Evolutionary conservation across 37 sponge, comb jelly and placozoan genomes (phyloP).

Genomic region (Beroe ovata): DNA sequence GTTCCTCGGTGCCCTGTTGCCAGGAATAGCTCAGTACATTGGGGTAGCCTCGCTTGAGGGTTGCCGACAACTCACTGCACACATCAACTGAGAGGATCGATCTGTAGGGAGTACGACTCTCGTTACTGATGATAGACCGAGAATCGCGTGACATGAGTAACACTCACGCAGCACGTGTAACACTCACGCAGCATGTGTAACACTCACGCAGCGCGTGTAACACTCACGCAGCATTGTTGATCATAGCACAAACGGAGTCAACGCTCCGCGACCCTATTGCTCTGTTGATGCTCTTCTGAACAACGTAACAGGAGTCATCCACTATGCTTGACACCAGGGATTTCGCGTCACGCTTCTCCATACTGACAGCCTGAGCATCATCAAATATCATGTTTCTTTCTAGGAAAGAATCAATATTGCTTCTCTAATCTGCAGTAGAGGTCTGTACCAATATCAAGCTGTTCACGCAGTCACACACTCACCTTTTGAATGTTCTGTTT

Average conservation of each 20-base stretch:
- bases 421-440: too few relatives aligned
- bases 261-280: conserved; percentile 42
- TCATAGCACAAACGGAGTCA: conserved; percentile 48
- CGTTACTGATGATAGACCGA: too few relatives aligned
- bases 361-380: background rate
- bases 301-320: conserved; percentile 30
- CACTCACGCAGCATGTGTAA: too few relatives aligned
- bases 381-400: too few relatives aligned
- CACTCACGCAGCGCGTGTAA: too few relatives aligned
- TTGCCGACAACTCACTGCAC: conserved; percentile 1
- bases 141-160: too few relatives aligned
- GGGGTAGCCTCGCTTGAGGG: conserved; percentile 23
- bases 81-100: conserved; percentile 48
- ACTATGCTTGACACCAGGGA: conserved; percentile 49
- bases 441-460: too few relatives aligned
- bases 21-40: conserved; percentile 29
- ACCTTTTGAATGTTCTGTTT: conserved; percentile 44
- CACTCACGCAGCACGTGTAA: too few relatives aligned
- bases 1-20: conserved; percentile 61
- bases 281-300: conserved; percentile 59
- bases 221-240: conserved; percentile 55
- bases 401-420: too few relatives aligned
- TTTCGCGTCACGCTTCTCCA: conserved; percentile 20
- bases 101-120: background rate
- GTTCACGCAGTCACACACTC: background rate